Percentiles rank a stretch among this genome's conserved stretches.
phyloP scores from a whole-genome alignment of 1,140 invertebrate genomes.

The Nasonia longicornis region DNA sequence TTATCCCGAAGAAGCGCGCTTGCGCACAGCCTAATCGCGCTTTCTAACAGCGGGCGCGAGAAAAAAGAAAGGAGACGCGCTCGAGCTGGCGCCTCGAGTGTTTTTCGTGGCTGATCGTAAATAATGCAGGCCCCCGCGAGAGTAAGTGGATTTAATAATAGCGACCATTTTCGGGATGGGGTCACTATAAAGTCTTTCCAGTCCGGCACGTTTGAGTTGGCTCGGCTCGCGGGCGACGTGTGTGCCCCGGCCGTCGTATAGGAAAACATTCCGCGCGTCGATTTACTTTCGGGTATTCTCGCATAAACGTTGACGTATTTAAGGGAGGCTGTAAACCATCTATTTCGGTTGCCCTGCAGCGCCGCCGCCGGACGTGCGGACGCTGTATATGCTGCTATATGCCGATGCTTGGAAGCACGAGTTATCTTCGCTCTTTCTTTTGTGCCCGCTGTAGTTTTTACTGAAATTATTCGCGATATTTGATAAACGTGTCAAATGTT shows the following conservation, averaged over 20 bases:
- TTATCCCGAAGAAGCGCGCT: neutral
- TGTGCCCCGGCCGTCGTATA: constrained; percentile 57
- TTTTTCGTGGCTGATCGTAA: constrained; percentile 43
- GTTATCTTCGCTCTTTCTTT: neutral
- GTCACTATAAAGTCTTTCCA: constrained; percentile 33
- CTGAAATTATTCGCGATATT: too few species aligned
- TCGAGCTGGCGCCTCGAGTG: constrained; percentile 15
- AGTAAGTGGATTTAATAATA: constrained; percentile 60
- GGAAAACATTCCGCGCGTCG: constrained; percentile 66
- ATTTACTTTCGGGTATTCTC: constrained; percentile 66
- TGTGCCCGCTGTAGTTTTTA: too few species aligned
- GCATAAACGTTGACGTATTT: constrained; percentile 68
- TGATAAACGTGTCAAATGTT: too few species aligned
- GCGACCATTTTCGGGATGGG: constrained; percentile 48
- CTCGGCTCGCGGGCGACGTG: constrained; percentile 48
- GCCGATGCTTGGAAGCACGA: neutral
- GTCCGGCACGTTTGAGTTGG: constrained; percentile 59
- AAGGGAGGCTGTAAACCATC: constrained; percentile 68
- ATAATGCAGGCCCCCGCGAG: constrained; percentile 20
- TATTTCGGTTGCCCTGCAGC: constrained; percentile 61
- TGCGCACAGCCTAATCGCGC: neutral
- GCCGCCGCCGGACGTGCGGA: constrained; percentile 31
- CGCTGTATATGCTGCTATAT: neutral
- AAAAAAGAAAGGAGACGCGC: neutral
- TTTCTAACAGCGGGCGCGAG: neutral